These are phyloP conservation scores for Apamea epomidion DNA, from an alignment of 2,888 invertebrate species.

Conservation along the genomic window DNA sequence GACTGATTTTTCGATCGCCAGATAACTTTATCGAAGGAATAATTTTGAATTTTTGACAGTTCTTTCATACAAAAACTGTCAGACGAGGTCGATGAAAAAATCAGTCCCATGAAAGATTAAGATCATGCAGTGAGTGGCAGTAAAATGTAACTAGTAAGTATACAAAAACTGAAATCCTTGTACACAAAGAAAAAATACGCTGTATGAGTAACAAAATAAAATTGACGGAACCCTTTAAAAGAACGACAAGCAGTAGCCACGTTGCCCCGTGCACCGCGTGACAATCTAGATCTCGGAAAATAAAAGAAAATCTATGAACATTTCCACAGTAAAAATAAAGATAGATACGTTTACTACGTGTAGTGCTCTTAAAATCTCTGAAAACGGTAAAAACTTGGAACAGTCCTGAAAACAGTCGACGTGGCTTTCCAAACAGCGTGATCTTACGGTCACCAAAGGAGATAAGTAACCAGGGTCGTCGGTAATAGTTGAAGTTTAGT, in stretches of 20 bases:
- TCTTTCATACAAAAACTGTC: too few species aligned
- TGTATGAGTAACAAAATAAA: background rate
- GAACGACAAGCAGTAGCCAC: background rate
- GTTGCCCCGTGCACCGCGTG: background rate
- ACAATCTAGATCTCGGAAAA: background rate
- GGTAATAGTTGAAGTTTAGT: too few species aligned
- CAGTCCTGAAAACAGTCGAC: background rate
- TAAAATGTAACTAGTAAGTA: background rate
- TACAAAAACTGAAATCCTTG: background rate
- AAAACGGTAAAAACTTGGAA: background rate
- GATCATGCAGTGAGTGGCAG: slow-evolving; percentile 4
- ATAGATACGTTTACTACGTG: background rate
- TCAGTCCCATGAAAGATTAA: background rate
- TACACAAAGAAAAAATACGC: background rate
- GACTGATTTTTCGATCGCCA: too few species aligned
- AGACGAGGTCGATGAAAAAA: too few species aligned
- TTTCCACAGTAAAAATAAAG: background rate
- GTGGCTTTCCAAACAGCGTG: background rate
- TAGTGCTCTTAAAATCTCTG: background rate
- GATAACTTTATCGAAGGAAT: too few species aligned
- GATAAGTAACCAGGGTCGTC: too few species aligned
- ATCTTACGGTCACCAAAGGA: background rate
- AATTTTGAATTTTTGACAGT: too few species aligned
- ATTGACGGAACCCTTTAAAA: too few species aligned
- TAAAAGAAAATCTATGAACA: background rate